Evolutionary conservation across 2,888 invertebrate genomes (phyloP).

Genomic region (Sipha maydis): DNA sequence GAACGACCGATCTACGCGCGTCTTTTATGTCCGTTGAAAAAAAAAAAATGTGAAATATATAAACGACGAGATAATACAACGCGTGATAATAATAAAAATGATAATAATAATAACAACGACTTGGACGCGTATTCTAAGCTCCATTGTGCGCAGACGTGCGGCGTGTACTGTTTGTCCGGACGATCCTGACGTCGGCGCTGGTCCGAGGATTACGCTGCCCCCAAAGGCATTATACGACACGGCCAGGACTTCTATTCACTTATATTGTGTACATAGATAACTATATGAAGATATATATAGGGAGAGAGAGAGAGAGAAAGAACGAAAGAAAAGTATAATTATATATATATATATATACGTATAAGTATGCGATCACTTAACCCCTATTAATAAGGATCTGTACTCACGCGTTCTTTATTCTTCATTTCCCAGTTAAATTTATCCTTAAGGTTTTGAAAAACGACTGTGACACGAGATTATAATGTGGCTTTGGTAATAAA

Average conservation of each 20-base stretch:
- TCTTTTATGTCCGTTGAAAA: neutral
- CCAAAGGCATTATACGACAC: neutral
- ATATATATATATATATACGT: too few relatives aligned
- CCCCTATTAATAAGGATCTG: conserved; percentile 2
- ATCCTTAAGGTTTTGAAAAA: neutral
- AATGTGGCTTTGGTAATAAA: neutral
- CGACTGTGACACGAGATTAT: neutral
- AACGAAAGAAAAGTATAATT: too few relatives aligned
- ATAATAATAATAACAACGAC: neutral
- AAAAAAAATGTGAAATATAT: too few relatives aligned
- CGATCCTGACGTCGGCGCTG: conserved; percentile 27
- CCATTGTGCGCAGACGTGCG: neutral
- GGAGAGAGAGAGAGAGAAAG: neutral
- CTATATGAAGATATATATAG: too few relatives aligned
- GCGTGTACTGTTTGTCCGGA: neutral
- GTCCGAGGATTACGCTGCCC: neutral
- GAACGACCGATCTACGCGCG: too few relatives aligned
- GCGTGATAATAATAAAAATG: neutral
- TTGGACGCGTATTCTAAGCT: neutral
- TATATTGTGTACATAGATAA: too few relatives aligned
- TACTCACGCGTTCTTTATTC: neutral
- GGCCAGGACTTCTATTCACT: too few relatives aligned
- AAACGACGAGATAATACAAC: neutral
- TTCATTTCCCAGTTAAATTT: neutral
- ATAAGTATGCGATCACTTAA: neutral